Conservation (phyloP, 2,888 invertebrate species). For the Chydorus sphaericus region DNA sequence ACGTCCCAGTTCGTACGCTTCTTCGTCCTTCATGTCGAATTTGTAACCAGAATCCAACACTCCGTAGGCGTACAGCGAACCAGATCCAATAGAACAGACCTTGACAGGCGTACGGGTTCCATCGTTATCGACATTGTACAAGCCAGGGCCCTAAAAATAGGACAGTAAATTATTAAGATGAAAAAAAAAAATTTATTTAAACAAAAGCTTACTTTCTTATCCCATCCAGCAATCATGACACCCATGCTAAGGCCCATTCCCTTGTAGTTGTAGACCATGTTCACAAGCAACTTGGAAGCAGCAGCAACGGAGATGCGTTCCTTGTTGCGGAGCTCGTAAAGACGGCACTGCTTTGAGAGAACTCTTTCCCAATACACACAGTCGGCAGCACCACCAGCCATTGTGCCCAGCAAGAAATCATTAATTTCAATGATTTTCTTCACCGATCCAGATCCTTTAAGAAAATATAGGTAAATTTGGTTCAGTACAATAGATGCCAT, state of each 20-base stretch:
- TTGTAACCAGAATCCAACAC: constrained; percentile 80
- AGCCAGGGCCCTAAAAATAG: constrained; percentile 60
- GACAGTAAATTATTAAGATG: constrained; percentile 31
- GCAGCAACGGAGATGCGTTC: constrained; percentile 96
- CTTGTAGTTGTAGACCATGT: constrained; percentile 96
- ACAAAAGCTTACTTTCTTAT: constrained; percentile 53
- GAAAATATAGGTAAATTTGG: constrained; percentile 15
- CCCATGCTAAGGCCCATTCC: constrained; percentile 93
- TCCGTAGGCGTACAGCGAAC: constrained; percentile 92
- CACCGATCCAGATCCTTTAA: constrained; percentile 71
- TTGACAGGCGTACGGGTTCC: constrained; percentile 83
- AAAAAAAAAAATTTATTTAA: background rate
- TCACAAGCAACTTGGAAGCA: constrained; percentile 95
- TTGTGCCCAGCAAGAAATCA: constrained; percentile 84
- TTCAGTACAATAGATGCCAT: constrained; percentile 5
- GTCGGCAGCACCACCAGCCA: constrained; percentile 98
- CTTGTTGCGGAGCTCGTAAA: constrained; percentile 89
- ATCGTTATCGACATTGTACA: constrained; percentile 97
- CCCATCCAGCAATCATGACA: constrained; percentile 94
- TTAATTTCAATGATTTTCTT: constrained; percentile 98
- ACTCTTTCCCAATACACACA: constrained; percentile 98
- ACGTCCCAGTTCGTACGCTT: constrained; percentile 85
- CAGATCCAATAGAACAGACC: constrained; percentile 94
- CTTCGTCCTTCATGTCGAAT: constrained; percentile 76
- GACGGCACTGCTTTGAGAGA: constrained; percentile 86